phyloP scores from a whole-genome alignment of 2,113 vertebrate genomes.

The Fukomys damarensis region DNA sequence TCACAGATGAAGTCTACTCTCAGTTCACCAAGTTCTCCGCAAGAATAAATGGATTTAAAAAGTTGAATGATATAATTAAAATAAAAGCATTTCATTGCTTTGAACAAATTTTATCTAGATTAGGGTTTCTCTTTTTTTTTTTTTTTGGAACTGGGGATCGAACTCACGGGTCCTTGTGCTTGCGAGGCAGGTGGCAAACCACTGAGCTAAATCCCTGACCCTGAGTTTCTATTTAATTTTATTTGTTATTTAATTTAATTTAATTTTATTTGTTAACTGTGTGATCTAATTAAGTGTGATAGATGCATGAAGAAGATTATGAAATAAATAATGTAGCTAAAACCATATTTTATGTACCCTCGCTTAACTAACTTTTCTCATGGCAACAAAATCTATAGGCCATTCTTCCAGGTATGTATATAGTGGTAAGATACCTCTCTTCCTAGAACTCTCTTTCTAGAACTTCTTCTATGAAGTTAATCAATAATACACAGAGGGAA shows the following conservation, averaged over 20 bases:
- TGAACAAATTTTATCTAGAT: neutral
- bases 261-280: no score
- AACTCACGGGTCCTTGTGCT: no score
- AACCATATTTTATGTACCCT: neutral
- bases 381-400: neutral
- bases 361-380: neutral
- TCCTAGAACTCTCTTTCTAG: neutral
- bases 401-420: neutral
- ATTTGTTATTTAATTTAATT: no score
- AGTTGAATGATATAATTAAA: neutral
- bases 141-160: no score
- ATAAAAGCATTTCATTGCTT: neutral
- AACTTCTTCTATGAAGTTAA: neutral
- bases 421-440: neutral
- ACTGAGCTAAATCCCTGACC: no score
- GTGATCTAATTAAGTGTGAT: neutral
- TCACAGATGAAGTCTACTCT: neutral
- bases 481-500: neutral
- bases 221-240: constrained; percentile 36
- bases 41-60: neutral
- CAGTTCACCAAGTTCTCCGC: constrained; percentile 10
- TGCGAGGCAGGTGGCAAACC: no score
- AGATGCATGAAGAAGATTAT: neutral
- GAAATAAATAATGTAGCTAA: neutral
- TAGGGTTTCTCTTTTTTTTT: constrained; percentile 44